Base-by-base conservation (phyloP, 2,888 invertebrate genomes). In the Chrysotoxum bicinctum region DNA sequence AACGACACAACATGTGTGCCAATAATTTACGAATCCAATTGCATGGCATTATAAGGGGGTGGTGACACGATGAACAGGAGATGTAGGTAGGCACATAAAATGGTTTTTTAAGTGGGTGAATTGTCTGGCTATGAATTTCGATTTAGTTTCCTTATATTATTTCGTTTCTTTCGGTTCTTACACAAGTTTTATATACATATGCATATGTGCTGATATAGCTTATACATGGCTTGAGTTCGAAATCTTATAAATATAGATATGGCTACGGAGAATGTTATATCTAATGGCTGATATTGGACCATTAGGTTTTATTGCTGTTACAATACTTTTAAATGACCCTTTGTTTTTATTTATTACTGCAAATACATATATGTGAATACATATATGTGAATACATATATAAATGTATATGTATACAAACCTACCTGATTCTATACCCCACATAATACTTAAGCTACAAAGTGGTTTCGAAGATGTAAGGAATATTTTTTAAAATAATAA, bases 21-120 rank as follows among this genome's bases (percentile, higher is more conserved):
- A 85, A 85, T 85, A 85, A 85, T 85, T 85, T 85, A 85, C 76
- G 69, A 85, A 85, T 85, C 76, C 62, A 85, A 84, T 84, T 84
- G 84, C 75, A 75, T 50, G 66, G 79, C 5, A 84, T 72, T 75
- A 76, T 58, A 66, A 58, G 58, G 23, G 50, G 50, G 40, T 40
- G 52, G 50, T 43, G 26, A 60, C 37, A 37, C 64, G 74, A n/a
- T 50, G 64, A 66, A 60, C 76, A 52, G 68, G 80, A n/a, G n/a
- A 73, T 80, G 62, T 73, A 76, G 26, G 35, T 54, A 54, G 85
- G 80, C 85, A 54, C 14, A 85, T 85, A 85, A 85, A 80, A 85
- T 85, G 85, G 80, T 76, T 81, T 85, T 85, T 80, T 85, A 85
- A 85, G 85, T 85, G 85, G 85, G 80, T 80, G 85, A 80, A 85